Evolutionary conservation across 2,113 vertebrate species (phyloP).

Genomic region (Suncus etruscus): DNA sequence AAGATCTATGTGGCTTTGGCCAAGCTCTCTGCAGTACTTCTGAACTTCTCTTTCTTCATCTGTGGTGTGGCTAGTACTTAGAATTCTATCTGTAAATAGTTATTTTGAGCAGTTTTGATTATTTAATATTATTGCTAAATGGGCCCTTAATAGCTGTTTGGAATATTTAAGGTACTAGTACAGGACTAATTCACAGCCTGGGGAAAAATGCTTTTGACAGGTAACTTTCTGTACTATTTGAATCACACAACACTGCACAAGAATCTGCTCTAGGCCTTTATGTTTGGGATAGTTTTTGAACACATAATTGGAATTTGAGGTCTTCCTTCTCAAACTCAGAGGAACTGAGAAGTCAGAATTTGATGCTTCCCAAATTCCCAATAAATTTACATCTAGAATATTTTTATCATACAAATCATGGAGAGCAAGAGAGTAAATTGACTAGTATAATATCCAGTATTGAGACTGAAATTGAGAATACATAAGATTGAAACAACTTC

Average conservation of each 20-base stretch:
- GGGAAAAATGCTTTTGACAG: constrained; percentile 15
- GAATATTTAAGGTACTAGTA: background rate
- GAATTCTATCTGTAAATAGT: background rate
- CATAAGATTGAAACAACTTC: constrained; percentile 8
- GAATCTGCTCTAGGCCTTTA: background rate
- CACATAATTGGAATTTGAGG: background rate
- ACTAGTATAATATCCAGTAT: background rate
- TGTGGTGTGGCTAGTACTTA: background rate
- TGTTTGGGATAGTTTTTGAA: background rate
- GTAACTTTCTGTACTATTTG: background rate
- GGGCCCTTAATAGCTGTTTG: background rate
- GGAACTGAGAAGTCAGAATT: constrained; percentile 9
- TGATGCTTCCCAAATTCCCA: background rate
- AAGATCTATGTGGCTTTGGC: background rate
- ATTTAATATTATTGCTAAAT: background rate
- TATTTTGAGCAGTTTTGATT: background rate
- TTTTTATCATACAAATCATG: constrained; percentile 7
- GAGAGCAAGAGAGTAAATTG: background rate
- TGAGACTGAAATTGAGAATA: background rate
- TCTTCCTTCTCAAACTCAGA: background rate
- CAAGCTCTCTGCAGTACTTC: background rate
- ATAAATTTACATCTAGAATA: background rate
- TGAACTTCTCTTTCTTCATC: constrained; percentile 17
- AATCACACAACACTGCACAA: background rate
- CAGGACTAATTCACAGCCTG: background rate